These are phyloP conservation scores for Hemicordylus capensis DNA, from an alignment of 2,113 vertebrate genomes.

Conservation along the genomic window DNA sequence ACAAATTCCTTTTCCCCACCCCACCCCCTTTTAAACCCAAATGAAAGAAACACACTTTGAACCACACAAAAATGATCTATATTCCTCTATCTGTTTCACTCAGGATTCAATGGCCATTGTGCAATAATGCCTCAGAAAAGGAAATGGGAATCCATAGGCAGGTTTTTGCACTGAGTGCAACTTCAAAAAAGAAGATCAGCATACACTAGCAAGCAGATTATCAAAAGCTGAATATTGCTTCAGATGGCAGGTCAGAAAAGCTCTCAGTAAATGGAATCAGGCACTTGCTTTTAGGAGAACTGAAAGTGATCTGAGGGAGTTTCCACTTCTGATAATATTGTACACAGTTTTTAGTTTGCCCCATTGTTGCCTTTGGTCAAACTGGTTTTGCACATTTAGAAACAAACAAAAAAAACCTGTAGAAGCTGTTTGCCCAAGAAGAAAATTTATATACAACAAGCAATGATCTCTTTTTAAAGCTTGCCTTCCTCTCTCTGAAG, in stretches of 20 bases:
- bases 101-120: background rate
- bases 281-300: background rate
- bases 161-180: background rate
- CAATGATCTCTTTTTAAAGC: background rate
- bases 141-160: slow-evolving; percentile 4
- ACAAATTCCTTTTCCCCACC: slow-evolving; percentile 55
- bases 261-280: background rate
- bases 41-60: slow-evolving; percentile 42
- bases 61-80: background rate
- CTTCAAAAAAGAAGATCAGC: background rate
- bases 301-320: background rate
- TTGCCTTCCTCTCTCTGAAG: background rate
- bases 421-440: background rate
- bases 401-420: background rate
- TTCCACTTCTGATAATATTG: background rate
- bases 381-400: background rate
- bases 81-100: slow-evolving; percentile 25
- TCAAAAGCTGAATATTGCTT: background rate
- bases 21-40: slow-evolving; percentile 19
- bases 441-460: background rate
- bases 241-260: background rate
- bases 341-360: background rate
- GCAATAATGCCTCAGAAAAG: background rate
- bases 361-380: background rate
- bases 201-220: background rate